Percentiles rank a stretch among this genome's conserved stretches.
These are phyloP conservation scores for Poeciliopsis gracilis DNA, from an alignment of 2,797 vertebrate genomes.

Conservation along the genomic window DNA sequence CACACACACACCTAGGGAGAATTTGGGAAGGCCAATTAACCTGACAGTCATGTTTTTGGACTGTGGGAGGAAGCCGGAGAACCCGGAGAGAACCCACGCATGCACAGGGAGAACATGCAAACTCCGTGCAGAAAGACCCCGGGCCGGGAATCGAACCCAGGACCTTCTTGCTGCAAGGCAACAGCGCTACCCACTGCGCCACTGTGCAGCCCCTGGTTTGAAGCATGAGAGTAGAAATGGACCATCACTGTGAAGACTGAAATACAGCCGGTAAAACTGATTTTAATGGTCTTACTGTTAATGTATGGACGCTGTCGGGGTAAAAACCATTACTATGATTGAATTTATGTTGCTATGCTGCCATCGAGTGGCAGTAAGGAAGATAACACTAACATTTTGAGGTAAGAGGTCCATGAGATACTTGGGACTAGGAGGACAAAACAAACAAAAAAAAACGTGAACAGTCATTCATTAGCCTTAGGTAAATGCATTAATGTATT, in stretches of 20 bases:
- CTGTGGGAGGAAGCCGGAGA: too few species aligned
- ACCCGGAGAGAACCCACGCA: too few species aligned
- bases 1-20: too few species aligned
- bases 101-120: too few species aligned
- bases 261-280: neutral
- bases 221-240: neutral
- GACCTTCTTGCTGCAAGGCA: too few species aligned
- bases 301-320: neutral
- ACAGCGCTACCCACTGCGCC: too few species aligned
- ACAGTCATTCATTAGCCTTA: neutral
- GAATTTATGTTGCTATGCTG: slow-evolving; percentile 41
- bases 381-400: neutral
- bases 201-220: too few species aligned
- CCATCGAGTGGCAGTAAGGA: slow-evolving; percentile 47
- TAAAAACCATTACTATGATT: neutral
- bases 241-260: neutral
- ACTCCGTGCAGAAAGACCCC: too few species aligned
- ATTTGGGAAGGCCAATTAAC: too few species aligned
- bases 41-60: too few species aligned
- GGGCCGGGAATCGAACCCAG: too few species aligned
- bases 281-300: neutral
- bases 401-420: neutral
- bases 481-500: too few species aligned
- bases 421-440: neutral
- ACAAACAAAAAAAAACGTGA: neutral